These are phyloP conservation scores for Galaxias olidus DNA, from an alignment of 2,797 vertebrate species.

Conservation along the genomic window DNA sequence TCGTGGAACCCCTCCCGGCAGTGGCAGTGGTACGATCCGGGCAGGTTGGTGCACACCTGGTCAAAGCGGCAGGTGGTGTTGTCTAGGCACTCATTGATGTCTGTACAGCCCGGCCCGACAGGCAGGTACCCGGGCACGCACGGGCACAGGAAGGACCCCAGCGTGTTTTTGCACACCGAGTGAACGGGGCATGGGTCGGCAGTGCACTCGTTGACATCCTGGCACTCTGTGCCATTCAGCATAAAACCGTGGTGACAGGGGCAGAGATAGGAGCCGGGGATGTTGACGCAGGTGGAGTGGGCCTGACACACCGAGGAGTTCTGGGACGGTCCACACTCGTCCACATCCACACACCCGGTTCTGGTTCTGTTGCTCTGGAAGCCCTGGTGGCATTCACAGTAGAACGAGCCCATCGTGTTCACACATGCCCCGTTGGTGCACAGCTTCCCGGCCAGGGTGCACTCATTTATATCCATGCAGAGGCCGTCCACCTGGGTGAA, in stretches of 20 bases:
- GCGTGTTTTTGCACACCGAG: slow-evolving; percentile 72
- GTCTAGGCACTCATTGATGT: slow-evolving; percentile 74
- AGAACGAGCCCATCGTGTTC: slow-evolving; percentile 76
- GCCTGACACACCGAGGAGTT: slow-evolving; percentile 66
- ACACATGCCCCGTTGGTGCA: slow-evolving; percentile 75
- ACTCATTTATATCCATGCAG: slow-evolving; percentile 79
- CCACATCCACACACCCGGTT: slow-evolving; percentile 72
- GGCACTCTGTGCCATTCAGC: slow-evolving; percentile 57
- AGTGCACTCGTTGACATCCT: slow-evolving; percentile 51
- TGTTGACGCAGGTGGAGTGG: slow-evolving; percentile 73
- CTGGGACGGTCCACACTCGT: slow-evolving; percentile 69
- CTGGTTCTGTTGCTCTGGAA: slow-evolving; percentile 73
- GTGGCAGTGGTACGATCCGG: slow-evolving; percentile 68
- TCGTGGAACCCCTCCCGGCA: slow-evolving; percentile 72
- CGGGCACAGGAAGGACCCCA: slow-evolving; percentile 69
- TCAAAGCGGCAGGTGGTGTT: slow-evolving; percentile 69
- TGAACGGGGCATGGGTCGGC: slow-evolving; percentile 61
- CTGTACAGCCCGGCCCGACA: slow-evolving; percentile 57
- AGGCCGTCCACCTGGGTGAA: slow-evolving; percentile 54
- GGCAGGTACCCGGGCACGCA: slow-evolving; percentile 67
- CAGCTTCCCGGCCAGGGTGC: slow-evolving; percentile 37
- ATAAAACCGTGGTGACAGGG: slow-evolving; percentile 72
- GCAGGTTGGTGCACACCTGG: slow-evolving; percentile 77
- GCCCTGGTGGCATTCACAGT: slow-evolving; percentile 73
- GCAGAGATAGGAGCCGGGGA: slow-evolving; percentile 72